Conservation (phyloP, 2,113 vertebrate genomes). For the Atractosteus spatula region DNA sequence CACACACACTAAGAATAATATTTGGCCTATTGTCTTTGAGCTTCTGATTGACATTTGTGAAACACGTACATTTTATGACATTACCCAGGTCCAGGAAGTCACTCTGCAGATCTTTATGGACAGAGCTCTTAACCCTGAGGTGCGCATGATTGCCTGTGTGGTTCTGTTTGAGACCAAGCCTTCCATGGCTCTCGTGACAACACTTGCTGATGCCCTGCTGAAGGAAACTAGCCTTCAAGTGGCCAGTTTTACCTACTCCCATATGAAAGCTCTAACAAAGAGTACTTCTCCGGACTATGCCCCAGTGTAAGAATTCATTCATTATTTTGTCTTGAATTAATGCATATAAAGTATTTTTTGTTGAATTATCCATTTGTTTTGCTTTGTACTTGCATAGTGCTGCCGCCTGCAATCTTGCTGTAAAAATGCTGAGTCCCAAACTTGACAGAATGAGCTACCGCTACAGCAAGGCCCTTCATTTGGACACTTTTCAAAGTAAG, state of each 20-base stretch:
- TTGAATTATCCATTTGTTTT: neutral
- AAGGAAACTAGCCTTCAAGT: slow-evolving; percentile 73
- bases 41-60: no score
- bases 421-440: slow-evolving; percentile 68
- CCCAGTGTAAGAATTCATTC: slow-evolving; percentile 66
- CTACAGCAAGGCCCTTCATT: slow-evolving; percentile 67
- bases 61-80: no score
- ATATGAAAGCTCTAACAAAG: slow-evolving; percentile 74
- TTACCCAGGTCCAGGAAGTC: slow-evolving; percentile 76
- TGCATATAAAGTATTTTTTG: no score
- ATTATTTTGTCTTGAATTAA: no score
- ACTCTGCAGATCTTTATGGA: slow-evolving; percentile 72
- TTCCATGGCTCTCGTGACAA: slow-evolving; percentile 56
- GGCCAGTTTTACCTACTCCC: slow-evolving; percentile 73
- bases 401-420: slow-evolving; percentile 69
- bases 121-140: slow-evolving; percentile 55
- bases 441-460: slow-evolving; percentile 59
- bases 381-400: slow-evolving; percentile 58
- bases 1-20: no score
- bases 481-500: slow-evolving; percentile 66
- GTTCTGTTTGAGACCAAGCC: slow-evolving; percentile 76
- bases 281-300: slow-evolving; percentile 49
- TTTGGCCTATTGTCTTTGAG: no score
- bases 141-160: slow-evolving; percentile 73
- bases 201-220: slow-evolving; percentile 61